These are phyloP conservation scores for Xanthostigma xanthostigma DNA, from an alignment of 2,888 invertebrate species.

Conservation along the genomic window DNA sequence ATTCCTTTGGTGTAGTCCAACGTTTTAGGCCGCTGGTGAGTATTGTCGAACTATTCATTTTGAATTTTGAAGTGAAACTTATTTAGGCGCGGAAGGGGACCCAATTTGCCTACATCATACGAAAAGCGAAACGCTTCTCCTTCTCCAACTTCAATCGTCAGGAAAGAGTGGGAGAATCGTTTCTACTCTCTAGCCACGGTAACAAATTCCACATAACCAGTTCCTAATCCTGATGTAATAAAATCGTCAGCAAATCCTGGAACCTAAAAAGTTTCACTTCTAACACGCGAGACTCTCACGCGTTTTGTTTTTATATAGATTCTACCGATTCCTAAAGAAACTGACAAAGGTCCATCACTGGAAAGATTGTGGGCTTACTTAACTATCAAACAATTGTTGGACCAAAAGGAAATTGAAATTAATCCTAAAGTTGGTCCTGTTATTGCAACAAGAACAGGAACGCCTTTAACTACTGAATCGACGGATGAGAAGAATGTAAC, in stretches of 20 bases:
- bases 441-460: not conserved
- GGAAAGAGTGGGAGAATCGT: no score
- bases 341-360: slow-evolving; percentile 20
- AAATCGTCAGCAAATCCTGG: no score
- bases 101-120: slow-evolving; percentile 8
- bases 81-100: slow-evolving; percentile 12
- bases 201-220: no score
- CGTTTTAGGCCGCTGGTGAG: no score
- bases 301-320: slow-evolving; percentile 1
- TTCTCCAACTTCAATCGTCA: no score
- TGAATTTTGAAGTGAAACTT: no score
- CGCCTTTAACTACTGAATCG: not conserved
- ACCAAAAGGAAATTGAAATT: slow-evolving; percentile 27
- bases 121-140: no score
- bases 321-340: slow-evolving; percentile 11
- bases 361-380: slow-evolving; percentile 45
- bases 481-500: slow-evolving; percentile 5
- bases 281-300: no score
- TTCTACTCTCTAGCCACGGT: no score
- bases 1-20: no score
- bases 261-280: no score
- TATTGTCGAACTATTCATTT: no score
- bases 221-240: not conserved
- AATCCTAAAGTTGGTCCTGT: slow-evolving; percentile 6
- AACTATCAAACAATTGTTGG: slow-evolving; percentile 40